phyloP scores from a whole-genome alignment of 2,888 invertebrate species.

The Agrochola litura region DNA sequence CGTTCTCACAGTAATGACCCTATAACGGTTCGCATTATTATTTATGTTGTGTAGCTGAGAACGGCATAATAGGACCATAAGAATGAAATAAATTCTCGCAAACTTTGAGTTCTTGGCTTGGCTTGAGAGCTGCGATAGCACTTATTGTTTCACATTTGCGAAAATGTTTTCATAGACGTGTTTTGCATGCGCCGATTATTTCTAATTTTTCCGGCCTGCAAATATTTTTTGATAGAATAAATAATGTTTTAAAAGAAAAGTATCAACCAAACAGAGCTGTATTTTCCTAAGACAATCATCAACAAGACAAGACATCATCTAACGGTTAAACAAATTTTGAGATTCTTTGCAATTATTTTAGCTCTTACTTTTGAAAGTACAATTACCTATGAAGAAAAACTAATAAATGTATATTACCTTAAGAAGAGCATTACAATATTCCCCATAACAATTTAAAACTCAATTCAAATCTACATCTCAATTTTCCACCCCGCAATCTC shows the following conservation, averaged over 20 bases:
- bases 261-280: neutral
- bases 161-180: conserved; percentile 79
- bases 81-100: conserved; percentile 89
- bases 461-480: conserved; percentile 1
- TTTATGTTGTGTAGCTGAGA: conserved; percentile 90
- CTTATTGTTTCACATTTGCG: conserved; percentile 86
- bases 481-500: conserved; percentile 11
- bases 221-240: neutral
- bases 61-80: conserved; percentile 90
- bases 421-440: neutral
- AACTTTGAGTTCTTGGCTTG: conserved; percentile 87
- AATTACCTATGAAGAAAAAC: neutral
- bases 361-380: neutral
- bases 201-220: conserved; percentile 52
- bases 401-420: neutral
- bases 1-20: conserved; percentile 87
- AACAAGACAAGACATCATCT: too few relatives aligned
- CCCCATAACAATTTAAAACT: conserved; percentile 15
- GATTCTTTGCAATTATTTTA: neutral
- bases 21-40: conserved; percentile 89
- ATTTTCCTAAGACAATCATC: neutral
- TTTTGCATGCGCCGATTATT: conserved; percentile 78
- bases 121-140: conserved; percentile 84
- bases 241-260: neutral
- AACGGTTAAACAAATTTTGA: neutral